phyloP scores from a whole-genome alignment of 2,113 vertebrate genomes.

The Orthochromis indermauri region DNA sequence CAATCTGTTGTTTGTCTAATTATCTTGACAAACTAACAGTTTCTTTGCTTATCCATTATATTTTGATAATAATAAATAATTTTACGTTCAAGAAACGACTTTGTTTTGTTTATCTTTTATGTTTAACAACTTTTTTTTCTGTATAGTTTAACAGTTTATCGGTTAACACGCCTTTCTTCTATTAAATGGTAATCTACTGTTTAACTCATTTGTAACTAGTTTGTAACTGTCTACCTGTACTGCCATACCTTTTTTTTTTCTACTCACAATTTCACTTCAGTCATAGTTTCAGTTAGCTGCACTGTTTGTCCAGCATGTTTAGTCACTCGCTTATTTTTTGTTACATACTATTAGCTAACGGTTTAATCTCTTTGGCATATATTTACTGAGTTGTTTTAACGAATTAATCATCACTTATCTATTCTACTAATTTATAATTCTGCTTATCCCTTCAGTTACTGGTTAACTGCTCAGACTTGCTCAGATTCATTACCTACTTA shows the following conservation, averaged over 20 bases:
- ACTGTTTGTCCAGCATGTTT: neutral
- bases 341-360: neutral
- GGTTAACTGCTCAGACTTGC: neutral
- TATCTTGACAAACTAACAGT: neutral
- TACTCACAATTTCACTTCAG: neutral
- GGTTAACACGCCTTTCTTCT: neutral
- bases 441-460: neutral
- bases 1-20: neutral
- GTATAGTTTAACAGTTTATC: neutral
- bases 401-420: neutral
- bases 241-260: neutral
- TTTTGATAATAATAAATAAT: neutral
- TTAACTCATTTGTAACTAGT: neutral
- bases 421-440: neutral
- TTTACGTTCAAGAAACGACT: neutral
- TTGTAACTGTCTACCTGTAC: neutral
- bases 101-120: neutral
- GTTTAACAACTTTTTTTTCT: neutral
- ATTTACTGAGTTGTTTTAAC: neutral
- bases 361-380: neutral
- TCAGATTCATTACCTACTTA: neutral
- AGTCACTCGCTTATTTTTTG: neutral
- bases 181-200: neutral
- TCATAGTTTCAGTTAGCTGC: neutral
- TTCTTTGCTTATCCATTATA: neutral